phyloP scores from a whole-genome alignment of 2,888 invertebrate genomes.

The Aproaerema taeniolella region DNA sequence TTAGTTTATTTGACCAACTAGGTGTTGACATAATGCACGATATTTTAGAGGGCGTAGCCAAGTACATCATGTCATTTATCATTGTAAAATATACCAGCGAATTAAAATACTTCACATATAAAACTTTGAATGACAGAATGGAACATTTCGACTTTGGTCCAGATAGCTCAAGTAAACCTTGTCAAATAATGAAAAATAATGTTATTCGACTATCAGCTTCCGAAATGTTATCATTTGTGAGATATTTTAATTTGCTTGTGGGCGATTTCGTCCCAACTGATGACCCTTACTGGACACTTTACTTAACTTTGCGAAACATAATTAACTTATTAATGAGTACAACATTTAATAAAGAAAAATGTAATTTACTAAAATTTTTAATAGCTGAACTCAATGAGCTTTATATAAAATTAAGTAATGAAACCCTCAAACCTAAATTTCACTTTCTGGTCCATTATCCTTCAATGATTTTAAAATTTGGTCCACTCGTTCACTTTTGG shows the following conservation, averaged over 20 bases:
- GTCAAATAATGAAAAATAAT: neutral
- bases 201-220: conserved; percentile 12
- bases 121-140: conserved; percentile 4
- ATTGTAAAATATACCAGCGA: conserved; percentile 5
- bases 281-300: conserved; percentile 10
- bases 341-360: conserved; percentile 1
- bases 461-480: conserved; percentile 13
- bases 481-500: conserved; percentile 15
- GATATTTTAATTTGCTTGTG: conserved; percentile 15
- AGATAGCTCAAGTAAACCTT: conserved; percentile 5
- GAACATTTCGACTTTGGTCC: conserved; percentile 1
- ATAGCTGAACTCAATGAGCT: conserved; percentile 11
- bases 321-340: conserved; percentile 7
- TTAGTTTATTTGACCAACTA: conserved; percentile 19
- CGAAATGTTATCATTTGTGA: conserved; percentile 15
- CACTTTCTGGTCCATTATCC: conserved; percentile 17
- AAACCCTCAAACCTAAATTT: conserved; percentile 17
- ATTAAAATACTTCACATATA: conserved; percentile 4
- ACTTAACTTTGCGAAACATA: conserved; percentile 6
- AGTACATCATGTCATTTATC: conserved; percentile 12
- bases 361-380: conserved; percentile 4
- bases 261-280: conserved; percentile 11
- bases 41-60: conserved; percentile 17
- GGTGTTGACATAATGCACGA: conserved; percentile 20
- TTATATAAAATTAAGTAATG: conserved; percentile 4